Base-by-base conservation (phyloP, 1,140 invertebrate genomes). In the Bicyclus anynana region DNA sequence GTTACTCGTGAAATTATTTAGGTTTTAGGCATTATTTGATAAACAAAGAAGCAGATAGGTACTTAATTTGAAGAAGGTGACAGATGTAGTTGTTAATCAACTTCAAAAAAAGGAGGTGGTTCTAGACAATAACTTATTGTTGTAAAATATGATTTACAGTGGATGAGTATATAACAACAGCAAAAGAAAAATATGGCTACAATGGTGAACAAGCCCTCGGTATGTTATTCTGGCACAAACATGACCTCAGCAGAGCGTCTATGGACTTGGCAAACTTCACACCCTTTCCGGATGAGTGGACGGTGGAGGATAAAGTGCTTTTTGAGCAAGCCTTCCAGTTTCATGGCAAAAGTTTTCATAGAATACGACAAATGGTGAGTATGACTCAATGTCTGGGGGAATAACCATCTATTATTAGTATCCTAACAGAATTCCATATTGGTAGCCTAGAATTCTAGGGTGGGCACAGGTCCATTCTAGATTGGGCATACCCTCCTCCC, bases 301-400 rank as follows among this genome's bases (percentile, higher is more conserved):
- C 97, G 12, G 95, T 97, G 2, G 98, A 99, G 89, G 98, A 99
- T 77, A 99, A 99, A 91, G 97, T 99, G 42, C 88, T 99, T 14
- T 99, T 99, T 91, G 97, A 99, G 81, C 97, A 99, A 86, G 98
- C 97, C 18, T 99, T 98, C 84, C 97, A 98, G 77, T 99, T 98
- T 84, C 97, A 99, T 91, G 97, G 97, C 21, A 99, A 99, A 91
- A 97, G 95, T 87, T 99, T 99, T 90, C 96, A 98, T 81, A 93
- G 97, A 79, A 99, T 99, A 77, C 90, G 96, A 67, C 97, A 98
- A 92, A 98, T 99, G 97, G 97, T 98, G 91, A 91, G 86, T 78
- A 44, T 20, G 12, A 33, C 9, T 33, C 23, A 35, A 12, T 35
- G n/a, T 35, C n/a, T n/a, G n/a, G n/a, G n/a, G n/a, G n/a, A n/a